These are phyloP conservation scores for Urophycis tenuis DNA, from an alignment of 2,797 vertebrate genomes.

Conservation along the genomic window DNA sequence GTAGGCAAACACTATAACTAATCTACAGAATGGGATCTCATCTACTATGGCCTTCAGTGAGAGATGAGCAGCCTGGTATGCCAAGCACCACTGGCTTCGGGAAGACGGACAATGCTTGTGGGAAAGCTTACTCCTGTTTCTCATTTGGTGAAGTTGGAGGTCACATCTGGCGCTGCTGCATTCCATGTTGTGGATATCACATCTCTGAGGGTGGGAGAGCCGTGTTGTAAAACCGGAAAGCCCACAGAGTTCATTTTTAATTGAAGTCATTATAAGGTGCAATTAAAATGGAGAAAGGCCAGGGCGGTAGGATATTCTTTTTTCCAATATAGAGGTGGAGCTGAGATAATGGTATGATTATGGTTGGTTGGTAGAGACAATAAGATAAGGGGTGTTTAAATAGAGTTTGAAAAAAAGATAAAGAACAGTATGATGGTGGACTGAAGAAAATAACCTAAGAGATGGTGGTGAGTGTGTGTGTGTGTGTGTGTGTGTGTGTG, in stretches of 20 bases:
- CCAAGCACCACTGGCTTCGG: slow-evolving; percentile 48
- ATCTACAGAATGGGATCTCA: neutral
- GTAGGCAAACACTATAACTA: no score
- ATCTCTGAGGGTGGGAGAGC: slow-evolving; percentile 41
- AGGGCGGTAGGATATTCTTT: neutral
- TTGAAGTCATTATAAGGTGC: slow-evolving; percentile 54
- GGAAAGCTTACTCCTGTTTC: slow-evolving; percentile 59
- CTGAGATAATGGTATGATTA: neutral
- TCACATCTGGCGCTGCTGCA: slow-evolving; percentile 54
- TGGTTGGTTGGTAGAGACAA: neutral
- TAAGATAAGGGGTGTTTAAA: neutral
- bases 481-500: no score
- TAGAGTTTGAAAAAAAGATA: neutral
- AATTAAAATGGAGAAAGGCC: slow-evolving; percentile 61
- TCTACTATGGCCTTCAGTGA: slow-evolving; percentile 36
- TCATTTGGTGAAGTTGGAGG: slow-evolving; percentile 61
- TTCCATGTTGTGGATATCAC: slow-evolving; percentile 23
- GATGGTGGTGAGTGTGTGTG: neutral
- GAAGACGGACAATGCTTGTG: slow-evolving; percentile 59
- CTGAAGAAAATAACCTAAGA: neutral
- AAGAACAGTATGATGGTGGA: neutral
- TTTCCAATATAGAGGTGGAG: neutral
- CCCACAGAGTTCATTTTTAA: slow-evolving; percentile 36
- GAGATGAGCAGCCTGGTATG: slow-evolving; percentile 57
- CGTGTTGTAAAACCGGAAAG: slow-evolving; percentile 30